Percentiles rank a stretch among this genome's conserved stretches.
Evolutionary conservation across 2,797 vertebrate species (phyloP).

Genomic region (Diglossa cyanea): DNA sequence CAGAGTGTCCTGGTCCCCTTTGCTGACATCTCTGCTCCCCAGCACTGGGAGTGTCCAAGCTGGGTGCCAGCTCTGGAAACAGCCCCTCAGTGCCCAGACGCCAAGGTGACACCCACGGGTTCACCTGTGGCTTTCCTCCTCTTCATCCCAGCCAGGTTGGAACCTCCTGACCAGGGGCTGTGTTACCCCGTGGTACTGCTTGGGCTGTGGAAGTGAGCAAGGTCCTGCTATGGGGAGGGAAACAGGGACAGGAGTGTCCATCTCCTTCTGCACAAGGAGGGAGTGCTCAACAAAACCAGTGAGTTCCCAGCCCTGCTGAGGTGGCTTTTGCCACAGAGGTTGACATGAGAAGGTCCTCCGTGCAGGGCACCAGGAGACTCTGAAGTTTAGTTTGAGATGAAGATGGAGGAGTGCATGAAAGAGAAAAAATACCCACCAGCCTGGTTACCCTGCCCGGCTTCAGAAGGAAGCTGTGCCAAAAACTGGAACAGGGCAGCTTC

Average conservation of each 20-base stretch:
- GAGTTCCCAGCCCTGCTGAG: not conserved
- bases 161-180: accelerated
- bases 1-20: no score
- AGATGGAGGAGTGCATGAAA: not conserved
- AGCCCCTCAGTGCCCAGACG: accelerated
- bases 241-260: accelerated
- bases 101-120: accelerated
- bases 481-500: not conserved
- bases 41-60: accelerated
- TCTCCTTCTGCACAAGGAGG: accelerated
- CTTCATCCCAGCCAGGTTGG: not conserved
- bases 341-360: accelerated
- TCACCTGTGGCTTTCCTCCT: not conserved
- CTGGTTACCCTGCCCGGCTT: not conserved
- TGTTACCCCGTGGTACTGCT: not conserved
- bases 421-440: not conserved
- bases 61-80: not conserved
- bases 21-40: not conserved
- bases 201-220: not conserved
- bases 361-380: accelerated
- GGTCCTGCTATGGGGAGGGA: not conserved
- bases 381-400: not conserved
- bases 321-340: accelerated
- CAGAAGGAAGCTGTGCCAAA: not conserved
- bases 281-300: accelerated